Percentiles rank a stretch among this genome's conserved stretches.
phyloP scores from a whole-genome alignment of 2,888 invertebrate genomes.

The Hartigia nigra region DNA sequence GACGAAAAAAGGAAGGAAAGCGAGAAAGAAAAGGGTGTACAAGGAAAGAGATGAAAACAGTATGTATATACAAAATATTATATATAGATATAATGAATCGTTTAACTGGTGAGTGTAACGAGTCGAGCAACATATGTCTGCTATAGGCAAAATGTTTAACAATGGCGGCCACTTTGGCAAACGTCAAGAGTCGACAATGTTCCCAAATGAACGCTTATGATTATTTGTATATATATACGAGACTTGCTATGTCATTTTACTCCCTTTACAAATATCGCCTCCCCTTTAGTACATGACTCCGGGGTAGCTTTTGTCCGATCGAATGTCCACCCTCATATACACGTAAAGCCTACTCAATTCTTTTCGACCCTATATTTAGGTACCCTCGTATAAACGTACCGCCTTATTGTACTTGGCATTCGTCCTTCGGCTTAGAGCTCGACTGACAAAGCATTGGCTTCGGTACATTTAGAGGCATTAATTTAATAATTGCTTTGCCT shows the following conservation, averaged over 20 bases:
- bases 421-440: not conserved
- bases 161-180: too few species aligned
- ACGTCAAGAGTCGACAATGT: too few species aligned
- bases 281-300: not conserved
- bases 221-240: too few species aligned
- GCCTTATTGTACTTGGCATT: not conserved
- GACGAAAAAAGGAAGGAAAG: not conserved
- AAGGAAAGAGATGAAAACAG: not conserved
- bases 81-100: not conserved
- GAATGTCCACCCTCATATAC: not conserved
- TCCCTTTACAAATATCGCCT: not conserved
- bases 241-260: too few species aligned
- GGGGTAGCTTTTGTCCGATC: not conserved
- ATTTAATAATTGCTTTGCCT: not conserved
- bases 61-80: too few species aligned
- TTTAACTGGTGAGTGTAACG: not conserved
- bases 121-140: too few species aligned
- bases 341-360: not conserved
- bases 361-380: not conserved
- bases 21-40: not conserved
- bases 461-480: not conserved
- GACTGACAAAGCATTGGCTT: not conserved
- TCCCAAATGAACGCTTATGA: too few species aligned
- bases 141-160: too few species aligned
- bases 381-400: not conserved